Percentiles rank a stretch among this genome's conserved stretches.
Conservation (phyloP, 2,797 vertebrate species). For the Gymnopithys bicolor region DNA sequence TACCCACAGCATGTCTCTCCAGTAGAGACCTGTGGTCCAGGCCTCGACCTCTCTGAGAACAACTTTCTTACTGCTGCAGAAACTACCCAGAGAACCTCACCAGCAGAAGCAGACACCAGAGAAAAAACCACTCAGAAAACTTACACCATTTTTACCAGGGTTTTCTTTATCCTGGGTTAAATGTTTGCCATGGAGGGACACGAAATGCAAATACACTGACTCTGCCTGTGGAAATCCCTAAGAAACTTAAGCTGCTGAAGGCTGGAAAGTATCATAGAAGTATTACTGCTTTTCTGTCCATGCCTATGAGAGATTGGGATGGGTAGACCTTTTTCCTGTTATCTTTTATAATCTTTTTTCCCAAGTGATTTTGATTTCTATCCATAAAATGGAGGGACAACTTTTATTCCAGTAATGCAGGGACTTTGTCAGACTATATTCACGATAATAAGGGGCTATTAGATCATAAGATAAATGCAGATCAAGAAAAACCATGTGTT, state of each 20-base stretch:
- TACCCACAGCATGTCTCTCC: not conserved
- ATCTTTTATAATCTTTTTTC: not conserved
- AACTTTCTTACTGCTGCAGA: not conserved
- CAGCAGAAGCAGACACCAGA: not conserved
- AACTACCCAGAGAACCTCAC: not conserved
- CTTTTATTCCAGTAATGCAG: not conserved
- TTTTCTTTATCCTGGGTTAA: not conserved
- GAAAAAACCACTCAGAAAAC: not conserved
- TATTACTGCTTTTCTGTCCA: not conserved
- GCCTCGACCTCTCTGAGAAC: not conserved
- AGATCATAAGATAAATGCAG: conserved; percentile 18
- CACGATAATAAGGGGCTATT: not conserved
- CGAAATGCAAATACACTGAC: not conserved
- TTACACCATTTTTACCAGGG: not conserved
- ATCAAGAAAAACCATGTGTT: not conserved
- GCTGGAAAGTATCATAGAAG: not conserved
- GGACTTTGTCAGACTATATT: not conserved
- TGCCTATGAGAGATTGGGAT: not conserved
- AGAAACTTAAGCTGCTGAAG: not conserved
- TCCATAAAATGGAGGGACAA: not conserved
- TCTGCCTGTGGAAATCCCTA: not conserved
- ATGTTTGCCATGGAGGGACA: not conserved
- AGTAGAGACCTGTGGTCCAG: not conserved
- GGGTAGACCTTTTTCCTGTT: not conserved
- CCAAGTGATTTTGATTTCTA: not conserved